Base-by-base conservation (phyloP, 92 coral and sea anemone genomes). In the Palythoa grandiflora region DNA sequence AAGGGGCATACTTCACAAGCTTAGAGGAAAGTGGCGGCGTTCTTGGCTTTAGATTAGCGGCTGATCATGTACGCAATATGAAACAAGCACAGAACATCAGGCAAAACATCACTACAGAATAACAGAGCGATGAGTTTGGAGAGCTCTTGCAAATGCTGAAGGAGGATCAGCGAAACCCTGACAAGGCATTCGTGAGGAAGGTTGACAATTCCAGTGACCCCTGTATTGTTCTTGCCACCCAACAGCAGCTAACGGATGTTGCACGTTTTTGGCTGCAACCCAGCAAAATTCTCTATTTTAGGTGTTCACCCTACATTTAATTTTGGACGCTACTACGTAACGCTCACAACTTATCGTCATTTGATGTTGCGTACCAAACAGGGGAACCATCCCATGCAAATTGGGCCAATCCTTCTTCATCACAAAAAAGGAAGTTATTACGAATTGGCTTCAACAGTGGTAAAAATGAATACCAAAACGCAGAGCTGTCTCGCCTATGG, bases 271-370 rank as follows among this genome's bases (percentile, higher is more conserved):
- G 28, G 93, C 78, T 84, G 77, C n/a, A 79, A 93, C 78, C 87
- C 96, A 9, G 74, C 88, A 19, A 77, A 90, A 48, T 90, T 90
- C 70, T 60, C 89, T 40, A 72, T 87, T 39, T 61, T 88, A 28
- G 93, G 92, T 35, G 90, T 90, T 21, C 90, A 93, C 59, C 87
- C 89, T 4, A 90, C 92, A 0, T 92, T 92, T 72, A 90, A 87
- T 65, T 77, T 90, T 57, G 91, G 91, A 12, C 65, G 65, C 65
- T 57, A 57, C 65, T 57, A 57, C 65, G 65, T 57, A 57, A 76
- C 85, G 20, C 44, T 87, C 16, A 91, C 86, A 10, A 91, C 88
- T 0, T 87, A 91, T 38, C 91, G 91, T 9, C 88, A 87, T 75
- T 71, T 91, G 93, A 71, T 93, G 66, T 73, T 87, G 6, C 1